phyloP scores from a whole-genome alignment of 2,888 invertebrate species.

The Mythimna impura region DNA sequence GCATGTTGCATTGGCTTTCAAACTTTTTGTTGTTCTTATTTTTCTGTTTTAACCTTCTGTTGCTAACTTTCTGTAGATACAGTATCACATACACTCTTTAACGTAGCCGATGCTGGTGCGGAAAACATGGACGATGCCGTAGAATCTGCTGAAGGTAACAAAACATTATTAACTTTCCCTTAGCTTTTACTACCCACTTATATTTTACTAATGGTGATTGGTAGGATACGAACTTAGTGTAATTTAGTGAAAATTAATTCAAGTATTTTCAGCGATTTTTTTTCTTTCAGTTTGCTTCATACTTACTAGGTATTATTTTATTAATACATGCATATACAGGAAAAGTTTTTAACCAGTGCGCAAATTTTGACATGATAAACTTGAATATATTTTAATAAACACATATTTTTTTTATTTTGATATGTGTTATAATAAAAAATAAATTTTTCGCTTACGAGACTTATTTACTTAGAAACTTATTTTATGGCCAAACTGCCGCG shows the following conservation, averaged over 20 bases:
- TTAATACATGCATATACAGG: neutral
- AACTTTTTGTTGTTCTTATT: conserved; percentile 22
- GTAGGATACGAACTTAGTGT: conserved; percentile 20
- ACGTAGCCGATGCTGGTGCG: conserved; percentile 57
- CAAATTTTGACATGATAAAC: too few species aligned
- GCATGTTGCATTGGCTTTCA: conserved; percentile 62
- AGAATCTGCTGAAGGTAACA: conserved; percentile 70
- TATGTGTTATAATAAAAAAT: too few species aligned
- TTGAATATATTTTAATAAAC: too few species aligned
- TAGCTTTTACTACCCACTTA: conserved; percentile 34
- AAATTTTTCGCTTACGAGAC: too few species aligned
- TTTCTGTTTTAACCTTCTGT: conserved; percentile 37
- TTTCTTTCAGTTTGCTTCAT: conserved; percentile 30
- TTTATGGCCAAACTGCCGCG: too few species aligned
- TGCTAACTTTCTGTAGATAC: conserved; percentile 76
- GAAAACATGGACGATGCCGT: conserved; percentile 63
- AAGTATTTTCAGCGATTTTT: neutral
- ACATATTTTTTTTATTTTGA: too few species aligned
- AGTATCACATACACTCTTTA: conserved; percentile 72
- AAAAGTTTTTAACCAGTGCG: too few species aligned
- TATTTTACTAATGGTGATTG: conserved; percentile 46
- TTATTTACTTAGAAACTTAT: too few species aligned
- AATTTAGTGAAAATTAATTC: neutral
- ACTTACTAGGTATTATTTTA: neutral
- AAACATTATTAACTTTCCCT: conserved; percentile 30